These are phyloP conservation scores for Trichonephila inaurata DNA, from an alignment of 1,140 invertebrate genomes.

Conservation along the genomic window DNA sequence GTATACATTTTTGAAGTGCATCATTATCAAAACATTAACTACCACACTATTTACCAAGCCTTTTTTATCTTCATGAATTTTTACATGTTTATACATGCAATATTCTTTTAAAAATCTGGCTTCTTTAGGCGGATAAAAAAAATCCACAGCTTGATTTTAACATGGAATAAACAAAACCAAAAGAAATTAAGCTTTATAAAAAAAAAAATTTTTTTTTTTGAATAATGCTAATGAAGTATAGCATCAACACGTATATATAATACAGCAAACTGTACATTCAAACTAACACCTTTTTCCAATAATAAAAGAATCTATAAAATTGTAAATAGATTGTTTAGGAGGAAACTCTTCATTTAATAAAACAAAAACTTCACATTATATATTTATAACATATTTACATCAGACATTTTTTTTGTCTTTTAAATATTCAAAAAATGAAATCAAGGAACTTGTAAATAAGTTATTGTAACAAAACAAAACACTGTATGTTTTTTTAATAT, in stretches of 20 bases:
- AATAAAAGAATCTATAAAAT: slow-evolving; percentile 39
- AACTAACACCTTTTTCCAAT: slow-evolving; percentile 51
- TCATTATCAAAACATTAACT: slow-evolving; percentile 75
- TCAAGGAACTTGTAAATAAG: slow-evolving; percentile 44
- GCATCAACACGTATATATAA: slow-evolving; percentile 68
- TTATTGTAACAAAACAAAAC: slow-evolving; percentile 28
- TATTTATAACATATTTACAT: slow-evolving; percentile 65
- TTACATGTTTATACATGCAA: slow-evolving; percentile 66
- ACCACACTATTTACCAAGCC: slow-evolving; percentile 67
- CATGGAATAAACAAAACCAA: neutral
- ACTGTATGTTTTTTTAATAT: slow-evolving; percentile 10
- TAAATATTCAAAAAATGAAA: neutral
- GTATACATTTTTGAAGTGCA: slow-evolving; percentile 69
- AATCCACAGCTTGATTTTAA: slow-evolving; percentile 25
- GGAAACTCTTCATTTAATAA: slow-evolving; percentile 18
- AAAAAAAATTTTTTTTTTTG: neutral
- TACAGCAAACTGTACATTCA: slow-evolving; percentile 73
- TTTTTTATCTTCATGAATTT: slow-evolving; percentile 19
- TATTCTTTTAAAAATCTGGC: slow-evolving; percentile 54
- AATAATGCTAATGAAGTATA: slow-evolving; percentile 59
- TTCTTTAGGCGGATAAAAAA: slow-evolving; percentile 24
- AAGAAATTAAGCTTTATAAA: slow-evolving; percentile 24
- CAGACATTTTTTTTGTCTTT: neutral
- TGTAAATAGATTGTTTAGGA: slow-evolving; percentile 54
- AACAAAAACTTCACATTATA: slow-evolving; percentile 17